Percentiles rank a stretch among this genome's conserved stretches.
Evolutionary conservation across 2,113 vertebrate species (phyloP).

Genomic region (Bostrychus sinensis): DNA sequence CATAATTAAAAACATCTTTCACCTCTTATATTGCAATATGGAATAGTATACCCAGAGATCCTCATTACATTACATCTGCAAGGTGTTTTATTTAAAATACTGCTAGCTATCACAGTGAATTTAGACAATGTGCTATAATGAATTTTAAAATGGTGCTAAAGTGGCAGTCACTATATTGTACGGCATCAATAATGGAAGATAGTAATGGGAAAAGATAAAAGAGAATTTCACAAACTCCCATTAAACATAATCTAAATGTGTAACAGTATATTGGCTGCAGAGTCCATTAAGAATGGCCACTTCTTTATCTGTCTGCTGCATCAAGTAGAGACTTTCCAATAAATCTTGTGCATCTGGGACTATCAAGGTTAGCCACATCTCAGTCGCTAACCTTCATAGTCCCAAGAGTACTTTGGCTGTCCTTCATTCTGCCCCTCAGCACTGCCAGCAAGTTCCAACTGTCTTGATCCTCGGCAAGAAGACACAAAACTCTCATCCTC

Average conservation of each 20-base stretch:
- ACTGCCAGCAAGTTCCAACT: too few species aligned
- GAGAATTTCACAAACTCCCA: neutral
- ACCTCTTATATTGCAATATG: neutral
- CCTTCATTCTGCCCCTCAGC: too few species aligned
- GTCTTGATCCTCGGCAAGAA: too few species aligned
- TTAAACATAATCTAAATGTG: neutral
- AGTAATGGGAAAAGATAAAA: neutral
- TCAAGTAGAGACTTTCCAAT: too few species aligned
- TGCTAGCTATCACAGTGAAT: neutral
- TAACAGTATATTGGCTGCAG: neutral
- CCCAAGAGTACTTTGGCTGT: too few species aligned
- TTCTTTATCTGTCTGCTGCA: too few species aligned
- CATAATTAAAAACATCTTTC: constrained; percentile 24
- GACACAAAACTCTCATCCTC: too few species aligned
- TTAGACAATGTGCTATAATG: neutral
- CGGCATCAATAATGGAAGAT: neutral
- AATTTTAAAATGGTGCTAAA: neutral
- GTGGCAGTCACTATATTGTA: neutral
- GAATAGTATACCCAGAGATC: neutral
- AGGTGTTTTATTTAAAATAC: constrained; percentile 3
- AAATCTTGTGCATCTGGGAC: too few species aligned
- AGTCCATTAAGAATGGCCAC: neutral
- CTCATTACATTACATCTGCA: constrained; percentile 2
- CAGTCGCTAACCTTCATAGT: too few species aligned
- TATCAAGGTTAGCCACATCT: too few species aligned